These are phyloP conservation scores for Eucera pruinosa DNA, from an alignment of 2,888 invertebrate genomes.

Conservation along the genomic window DNA sequence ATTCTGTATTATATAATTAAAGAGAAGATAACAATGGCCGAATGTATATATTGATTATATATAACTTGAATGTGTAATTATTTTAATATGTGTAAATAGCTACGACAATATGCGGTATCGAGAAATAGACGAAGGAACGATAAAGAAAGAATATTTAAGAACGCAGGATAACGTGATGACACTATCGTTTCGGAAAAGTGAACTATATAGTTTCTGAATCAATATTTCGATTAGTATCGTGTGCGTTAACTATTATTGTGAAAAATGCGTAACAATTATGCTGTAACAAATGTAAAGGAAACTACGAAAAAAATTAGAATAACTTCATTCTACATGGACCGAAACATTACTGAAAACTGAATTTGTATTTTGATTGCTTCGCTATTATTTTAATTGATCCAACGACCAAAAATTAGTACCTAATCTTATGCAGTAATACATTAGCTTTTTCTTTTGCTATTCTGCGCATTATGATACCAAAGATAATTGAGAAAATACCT, in stretches of 20 bases:
- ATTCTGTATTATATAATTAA: conserved; percentile 16
- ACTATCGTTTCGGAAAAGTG: neutral
- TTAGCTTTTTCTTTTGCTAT: neutral
- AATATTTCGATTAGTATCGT: conserved; percentile 1
- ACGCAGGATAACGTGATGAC: neutral
- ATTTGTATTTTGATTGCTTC: conserved; percentile 11
- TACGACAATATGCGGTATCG: conserved; percentile 58
- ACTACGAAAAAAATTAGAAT: too few species aligned
- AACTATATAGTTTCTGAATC: conserved; percentile 24
- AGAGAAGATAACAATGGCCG: too few species aligned
- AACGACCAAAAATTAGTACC: neutral
- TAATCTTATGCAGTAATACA: neutral
- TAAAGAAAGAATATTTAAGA: conserved; percentile 24
- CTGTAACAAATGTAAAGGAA: neutral
- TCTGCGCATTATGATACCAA: conserved; percentile 27
- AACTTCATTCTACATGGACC: too few species aligned
- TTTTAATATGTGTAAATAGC: conserved; percentile 62
- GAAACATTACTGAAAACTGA: too few species aligned
- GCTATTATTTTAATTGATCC: neutral
- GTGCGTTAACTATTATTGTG: neutral
- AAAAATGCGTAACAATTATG: neutral
- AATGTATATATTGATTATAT: conserved; percentile 47
- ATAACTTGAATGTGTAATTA: conserved; percentile 60
- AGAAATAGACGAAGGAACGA: conserved; percentile 6
- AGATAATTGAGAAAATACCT: conserved; percentile 19